Conservation (phyloP, 2,113 vertebrate species). For the Malurus cyaneus region DNA sequence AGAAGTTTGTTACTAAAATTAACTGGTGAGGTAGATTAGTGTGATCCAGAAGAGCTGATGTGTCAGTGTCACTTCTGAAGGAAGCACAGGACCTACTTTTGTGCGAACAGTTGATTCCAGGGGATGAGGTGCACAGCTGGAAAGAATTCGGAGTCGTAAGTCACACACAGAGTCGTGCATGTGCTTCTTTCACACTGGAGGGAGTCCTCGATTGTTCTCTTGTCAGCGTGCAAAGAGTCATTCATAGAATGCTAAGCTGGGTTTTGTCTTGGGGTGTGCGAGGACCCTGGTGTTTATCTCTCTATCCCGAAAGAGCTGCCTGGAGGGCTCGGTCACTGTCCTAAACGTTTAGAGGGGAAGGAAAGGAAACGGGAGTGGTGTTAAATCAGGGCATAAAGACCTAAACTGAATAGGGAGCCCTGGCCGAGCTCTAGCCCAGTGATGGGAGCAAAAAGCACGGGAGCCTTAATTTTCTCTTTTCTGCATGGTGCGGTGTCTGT, state of each 20-base stretch:
- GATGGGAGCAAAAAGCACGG: neutral
- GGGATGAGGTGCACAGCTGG: neutral
- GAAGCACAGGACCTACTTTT: neutral
- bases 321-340: rapidly evolving
- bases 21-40: neutral
- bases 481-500: rapidly evolving
- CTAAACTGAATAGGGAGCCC: neutral
- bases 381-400: neutral
- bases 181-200: neutral
- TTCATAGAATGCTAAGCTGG: neutral
- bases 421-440: neutral
- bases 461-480: neutral
- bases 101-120: neutral
- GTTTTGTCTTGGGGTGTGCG: neutral
- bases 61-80: neutral
- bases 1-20: neutral
- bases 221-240: neutral
- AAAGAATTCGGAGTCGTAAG: neutral
- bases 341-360: neutral
- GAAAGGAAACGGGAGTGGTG: neutral
- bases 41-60: neutral
- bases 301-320: neutral
- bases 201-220: neutral
- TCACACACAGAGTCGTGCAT: rapidly evolving
- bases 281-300: neutral